Evolutionary conservation across 2,113 vertebrate species (phyloP).

Genomic region (Mandrillus leucophaeus): DNA sequence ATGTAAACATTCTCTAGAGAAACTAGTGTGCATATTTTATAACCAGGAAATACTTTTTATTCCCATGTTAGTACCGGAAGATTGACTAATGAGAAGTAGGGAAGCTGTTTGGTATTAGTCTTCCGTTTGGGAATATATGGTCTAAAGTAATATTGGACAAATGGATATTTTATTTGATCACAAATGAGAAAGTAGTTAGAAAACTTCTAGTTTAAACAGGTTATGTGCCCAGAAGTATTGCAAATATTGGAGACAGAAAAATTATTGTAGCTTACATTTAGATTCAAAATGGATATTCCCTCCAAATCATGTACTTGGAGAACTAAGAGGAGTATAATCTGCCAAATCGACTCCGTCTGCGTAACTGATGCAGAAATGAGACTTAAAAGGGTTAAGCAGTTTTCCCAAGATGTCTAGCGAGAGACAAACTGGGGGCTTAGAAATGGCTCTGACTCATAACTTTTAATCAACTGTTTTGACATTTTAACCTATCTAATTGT

Average conservation of each 20-base stretch:
- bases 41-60: not conserved
- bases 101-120: not conserved
- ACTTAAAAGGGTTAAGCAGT: not conserved
- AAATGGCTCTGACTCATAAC: not conserved
- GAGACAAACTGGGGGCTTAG: not conserved
- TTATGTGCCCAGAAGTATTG: not conserved
- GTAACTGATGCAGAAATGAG: not conserved
- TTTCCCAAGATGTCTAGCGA: not conserved
- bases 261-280: not conserved
- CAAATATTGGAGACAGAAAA: slow-evolving; percentile 10
- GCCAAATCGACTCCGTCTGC: not conserved
- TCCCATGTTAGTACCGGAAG: not conserved
- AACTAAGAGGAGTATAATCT: not conserved
- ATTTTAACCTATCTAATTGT: not conserved
- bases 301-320: not conserved
- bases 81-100: slow-evolving; percentile 30
- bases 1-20: not conserved
- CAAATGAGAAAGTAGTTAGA: not conserved
- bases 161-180: not conserved
- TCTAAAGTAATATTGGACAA: not conserved
- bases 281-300: not conserved
- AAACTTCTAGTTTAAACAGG: not conserved
- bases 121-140: not conserved
- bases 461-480: not conserved
- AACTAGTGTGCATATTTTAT: not conserved